These are phyloP conservation scores for Drosophila kikkawai DNA, from an alignment of 1,140 invertebrate genomes.

Conservation along the genomic window DNA sequence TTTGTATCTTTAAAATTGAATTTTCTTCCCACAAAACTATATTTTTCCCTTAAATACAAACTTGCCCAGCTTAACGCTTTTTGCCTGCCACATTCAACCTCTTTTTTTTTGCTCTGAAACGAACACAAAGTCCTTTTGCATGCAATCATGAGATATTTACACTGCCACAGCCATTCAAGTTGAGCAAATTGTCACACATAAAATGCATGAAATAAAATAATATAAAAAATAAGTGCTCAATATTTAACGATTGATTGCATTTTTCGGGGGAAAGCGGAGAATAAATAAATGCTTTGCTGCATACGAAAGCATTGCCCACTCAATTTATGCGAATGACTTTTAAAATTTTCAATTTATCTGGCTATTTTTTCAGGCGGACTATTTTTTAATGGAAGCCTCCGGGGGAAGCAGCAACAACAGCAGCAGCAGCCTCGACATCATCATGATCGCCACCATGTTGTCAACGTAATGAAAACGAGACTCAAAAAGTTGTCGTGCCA, in stretches of 20 bases:
- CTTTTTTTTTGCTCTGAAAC: slow-evolving; percentile 4
- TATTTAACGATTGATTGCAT: slow-evolving; percentile 54
- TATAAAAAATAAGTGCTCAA: slow-evolving; percentile 27
- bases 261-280: slow-evolving; percentile 7
- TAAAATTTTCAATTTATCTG: slow-evolving; percentile 56
- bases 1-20: too few species aligned
- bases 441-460: slow-evolving; percentile 40
- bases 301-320: not conserved
- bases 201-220: slow-evolving; percentile 22
- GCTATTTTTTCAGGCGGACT: slow-evolving; percentile 44
- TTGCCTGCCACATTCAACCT: not conserved
- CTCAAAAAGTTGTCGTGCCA: slow-evolving; percentile 50
- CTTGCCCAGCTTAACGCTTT: not conserved
- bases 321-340: slow-evolving; percentile 57
- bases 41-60: not conserved
- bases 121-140: not conserved
- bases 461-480: slow-evolving; percentile 69
- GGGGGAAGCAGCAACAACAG: slow-evolving; percentile 1
- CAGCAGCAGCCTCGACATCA: slow-evolving; percentile 6
- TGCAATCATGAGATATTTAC: slow-evolving; percentile 46
- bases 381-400: slow-evolving; percentile 42
- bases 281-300: slow-evolving; percentile 12
- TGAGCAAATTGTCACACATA: slow-evolving; percentile 29
- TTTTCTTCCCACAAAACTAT: too few species aligned
- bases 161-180: slow-evolving; percentile 27